Evolutionary conservation across 2,797 vertebrate species (phyloP).

Genomic region (Babyrousa celebensis): DNA sequence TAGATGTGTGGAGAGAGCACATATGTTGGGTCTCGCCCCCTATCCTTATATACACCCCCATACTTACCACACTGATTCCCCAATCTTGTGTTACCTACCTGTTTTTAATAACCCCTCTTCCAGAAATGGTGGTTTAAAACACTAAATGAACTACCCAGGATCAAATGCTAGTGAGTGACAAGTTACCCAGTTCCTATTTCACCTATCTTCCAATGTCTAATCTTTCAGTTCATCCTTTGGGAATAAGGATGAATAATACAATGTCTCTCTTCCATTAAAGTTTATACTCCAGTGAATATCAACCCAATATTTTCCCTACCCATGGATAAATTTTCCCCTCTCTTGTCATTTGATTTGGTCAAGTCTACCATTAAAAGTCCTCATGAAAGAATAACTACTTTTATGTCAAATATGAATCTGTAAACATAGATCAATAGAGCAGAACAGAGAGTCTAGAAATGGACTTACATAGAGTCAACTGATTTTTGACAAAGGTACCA

Average conservation of each 20-base stretch:
- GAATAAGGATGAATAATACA: neutral
- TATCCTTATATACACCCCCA: rapidly evolving
- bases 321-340: neutral
- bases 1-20: neutral
- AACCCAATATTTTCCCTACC: neutral
- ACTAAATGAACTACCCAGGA: neutral
- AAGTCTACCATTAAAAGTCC: neutral
- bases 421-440: neutral
- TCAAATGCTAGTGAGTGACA: neutral
- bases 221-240: neutral
- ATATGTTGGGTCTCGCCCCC: neutral
- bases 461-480: neutral
- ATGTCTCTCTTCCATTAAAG: neutral
- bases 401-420: neutral
- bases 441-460: neutral
- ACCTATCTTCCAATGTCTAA: neutral
- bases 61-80: neutral
- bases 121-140: neutral
- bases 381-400: neutral
- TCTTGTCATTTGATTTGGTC: neutral
- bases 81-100: neutral
- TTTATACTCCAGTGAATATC: neutral
- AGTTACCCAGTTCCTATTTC: neutral
- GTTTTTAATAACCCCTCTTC: neutral
- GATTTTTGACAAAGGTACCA: neutral